Evolutionary conservation across 2,113 vertebrate genomes (phyloP).

Genomic region (Lontra canadensis): DNA sequence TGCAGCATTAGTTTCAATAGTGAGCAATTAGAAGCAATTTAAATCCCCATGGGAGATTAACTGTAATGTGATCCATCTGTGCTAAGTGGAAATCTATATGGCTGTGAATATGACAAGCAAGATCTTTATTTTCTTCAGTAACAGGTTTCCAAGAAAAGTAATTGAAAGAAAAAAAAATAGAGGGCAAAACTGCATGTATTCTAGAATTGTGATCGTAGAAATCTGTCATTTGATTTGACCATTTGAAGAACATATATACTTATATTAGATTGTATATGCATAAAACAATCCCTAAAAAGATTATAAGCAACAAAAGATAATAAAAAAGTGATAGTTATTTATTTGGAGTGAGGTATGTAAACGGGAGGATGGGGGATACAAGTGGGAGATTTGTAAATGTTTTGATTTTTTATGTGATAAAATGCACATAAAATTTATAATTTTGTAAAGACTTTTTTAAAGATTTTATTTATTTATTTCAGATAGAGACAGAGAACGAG

Average conservation of each 20-base stretch:
- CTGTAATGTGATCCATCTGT: background rate
- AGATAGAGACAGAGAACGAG: background rate
- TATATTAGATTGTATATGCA: background rate
- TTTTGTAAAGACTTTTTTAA: no score
- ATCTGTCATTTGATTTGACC: background rate
- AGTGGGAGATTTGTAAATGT: background rate
- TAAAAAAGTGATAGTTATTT: background rate
- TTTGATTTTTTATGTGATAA: background rate
- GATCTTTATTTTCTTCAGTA: background rate
- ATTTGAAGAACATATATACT: background rate
- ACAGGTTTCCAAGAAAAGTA: background rate
- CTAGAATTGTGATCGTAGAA: background rate
- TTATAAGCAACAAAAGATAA: background rate
- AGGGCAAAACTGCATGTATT: background rate
- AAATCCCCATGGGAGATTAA: background rate
- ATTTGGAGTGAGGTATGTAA: background rate
- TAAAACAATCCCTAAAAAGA: slow-evolving; percentile 12
- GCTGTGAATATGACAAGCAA: background rate
- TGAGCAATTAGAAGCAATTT: background rate
- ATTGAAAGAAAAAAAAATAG: background rate
- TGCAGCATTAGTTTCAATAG: background rate
- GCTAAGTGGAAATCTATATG: background rate
- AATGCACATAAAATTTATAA: background rate
- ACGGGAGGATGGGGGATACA: background rate
- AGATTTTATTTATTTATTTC: background rate